A percentile compares a stretch with the other conserved stretches of the same genome.
Evolutionary conservation across 1,140 invertebrate species (phyloP).

Genomic region (Magallana gigas): DNA sequence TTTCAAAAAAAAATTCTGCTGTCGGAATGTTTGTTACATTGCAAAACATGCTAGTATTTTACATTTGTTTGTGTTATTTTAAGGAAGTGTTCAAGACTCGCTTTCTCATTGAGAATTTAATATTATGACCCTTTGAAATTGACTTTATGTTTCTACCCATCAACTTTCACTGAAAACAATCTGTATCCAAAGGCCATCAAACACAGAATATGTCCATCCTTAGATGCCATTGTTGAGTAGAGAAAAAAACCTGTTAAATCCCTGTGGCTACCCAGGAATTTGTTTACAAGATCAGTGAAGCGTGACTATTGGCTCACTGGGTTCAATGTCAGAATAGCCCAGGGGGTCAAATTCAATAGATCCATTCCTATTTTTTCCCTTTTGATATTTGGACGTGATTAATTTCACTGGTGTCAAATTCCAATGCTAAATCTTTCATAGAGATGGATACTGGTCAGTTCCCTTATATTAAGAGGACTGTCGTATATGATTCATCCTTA

Average conservation of each 20-base stretch:
- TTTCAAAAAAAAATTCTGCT: no score
- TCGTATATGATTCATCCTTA: no score
- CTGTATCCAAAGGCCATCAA: conserved; percentile 8
- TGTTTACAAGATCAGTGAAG: background rate
- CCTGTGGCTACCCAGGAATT: conserved; percentile 27
- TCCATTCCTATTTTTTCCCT: conserved; percentile 23
- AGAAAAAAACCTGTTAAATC: background rate
- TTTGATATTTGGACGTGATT: background rate
- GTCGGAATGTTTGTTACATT: no score
- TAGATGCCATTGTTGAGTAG: conserved; percentile 2
- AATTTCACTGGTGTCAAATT: conserved; percentile 36
- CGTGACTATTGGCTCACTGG: background rate
- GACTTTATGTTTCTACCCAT: background rate
- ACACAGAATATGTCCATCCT: conserved; percentile 26
- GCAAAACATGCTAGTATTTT: no score
- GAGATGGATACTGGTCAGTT: background rate
- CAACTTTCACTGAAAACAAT: conserved; percentile 12
- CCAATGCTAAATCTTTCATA: background rate
- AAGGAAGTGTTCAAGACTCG: no score
- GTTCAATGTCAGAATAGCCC: conserved; percentile 26
- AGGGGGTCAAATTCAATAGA: conserved; percentile 35
- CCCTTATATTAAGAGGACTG: no score
- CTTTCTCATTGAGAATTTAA: no score
- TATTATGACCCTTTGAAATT: background rate
- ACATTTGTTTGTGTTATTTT: no score